Evolutionary conservation across 2,888 invertebrate genomes (phyloP).

Genomic region (Lottia gigantea): DNA sequence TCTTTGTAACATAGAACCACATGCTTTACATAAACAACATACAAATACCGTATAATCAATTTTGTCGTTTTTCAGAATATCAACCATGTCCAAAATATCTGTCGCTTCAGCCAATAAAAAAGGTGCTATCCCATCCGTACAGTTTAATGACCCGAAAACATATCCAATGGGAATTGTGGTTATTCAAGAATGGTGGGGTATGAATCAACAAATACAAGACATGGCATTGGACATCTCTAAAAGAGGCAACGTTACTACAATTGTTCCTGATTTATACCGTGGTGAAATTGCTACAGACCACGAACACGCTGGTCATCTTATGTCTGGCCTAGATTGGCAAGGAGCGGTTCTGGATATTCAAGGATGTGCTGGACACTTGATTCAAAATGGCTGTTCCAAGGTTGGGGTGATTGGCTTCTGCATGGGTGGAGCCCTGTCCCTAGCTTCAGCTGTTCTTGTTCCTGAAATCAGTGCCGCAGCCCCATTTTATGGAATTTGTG

Average conservation of each 20-base stretch:
- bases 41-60: neutral
- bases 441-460: constrained; percentile 42
- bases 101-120: neutral
- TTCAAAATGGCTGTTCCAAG: constrained; percentile 35
- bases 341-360: constrained; percentile 52
- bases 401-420: constrained; percentile 60
- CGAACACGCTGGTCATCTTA: constrained; percentile 50
- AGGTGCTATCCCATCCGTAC: neutral
- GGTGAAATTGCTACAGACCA: constrained; percentile 45
- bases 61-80: neutral
- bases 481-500: constrained; percentile 57
- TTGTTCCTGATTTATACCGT: constrained; percentile 50
- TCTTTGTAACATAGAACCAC: too few relatives aligned
- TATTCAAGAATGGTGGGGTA: constrained; percentile 55
- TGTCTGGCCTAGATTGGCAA: constrained; percentile 49
- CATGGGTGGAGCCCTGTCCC: constrained; percentile 56
- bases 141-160: neutral
- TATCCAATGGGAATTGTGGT: neutral
- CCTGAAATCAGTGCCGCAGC: constrained; percentile 47
- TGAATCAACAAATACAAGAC: constrained; percentile 47
- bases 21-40: too few relatives aligned
- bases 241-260: constrained; percentile 40
- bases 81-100: neutral
- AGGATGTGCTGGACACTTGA: constrained; percentile 43
- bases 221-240: constrained; percentile 35